Percentiles rank a stretch among this genome's conserved stretches.
These are phyloP conservation scores for Clivina fossor DNA, from an alignment of 2,888 invertebrate species.

Conservation along the genomic window DNA sequence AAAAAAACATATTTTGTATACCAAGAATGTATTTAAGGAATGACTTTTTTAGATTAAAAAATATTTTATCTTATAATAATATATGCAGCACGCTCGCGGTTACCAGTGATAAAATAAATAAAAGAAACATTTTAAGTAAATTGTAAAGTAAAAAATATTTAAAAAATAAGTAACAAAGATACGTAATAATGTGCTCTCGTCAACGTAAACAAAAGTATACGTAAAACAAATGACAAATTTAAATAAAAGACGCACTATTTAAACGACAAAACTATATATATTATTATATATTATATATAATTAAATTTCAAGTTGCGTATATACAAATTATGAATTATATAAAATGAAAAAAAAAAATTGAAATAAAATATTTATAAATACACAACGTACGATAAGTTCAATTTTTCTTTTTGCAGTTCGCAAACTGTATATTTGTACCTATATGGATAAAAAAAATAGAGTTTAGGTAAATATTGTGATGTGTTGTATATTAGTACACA, in stretches of 20 bases:
- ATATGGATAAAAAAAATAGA: conserved; percentile 55
- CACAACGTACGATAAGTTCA: conserved; percentile 29
- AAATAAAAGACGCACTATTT: conserved; percentile 26
- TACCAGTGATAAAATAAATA: conserved; percentile 34
- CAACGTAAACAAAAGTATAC: conserved; percentile 30
- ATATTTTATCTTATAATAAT: conserved; percentile 8
- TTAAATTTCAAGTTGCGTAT: conserved; percentile 27
- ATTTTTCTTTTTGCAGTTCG: conserved; percentile 37
- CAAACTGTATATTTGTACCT: conserved; percentile 56
- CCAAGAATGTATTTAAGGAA: conserved; percentile 33
- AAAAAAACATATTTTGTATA: conserved; percentile 35
- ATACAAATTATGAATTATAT: too few species aligned
- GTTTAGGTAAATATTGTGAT: conserved; percentile 55
- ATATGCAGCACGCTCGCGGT: conserved; percentile 28
- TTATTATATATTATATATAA: conserved; percentile 29
- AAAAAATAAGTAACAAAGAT: conserved; percentile 29
- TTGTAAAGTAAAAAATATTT: conserved; percentile 15
- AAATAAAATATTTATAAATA: conserved; percentile 33
- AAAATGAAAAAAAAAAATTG: conserved; percentile 19
- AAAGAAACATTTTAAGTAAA: conserved; percentile 20
- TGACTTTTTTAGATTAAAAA: conserved; percentile 22
- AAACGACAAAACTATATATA: conserved; percentile 23
- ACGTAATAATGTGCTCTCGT: conserved; percentile 35
- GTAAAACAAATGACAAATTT: conserved; percentile 10
- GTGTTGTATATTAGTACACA: conserved; percentile 55